These are phyloP conservation scores for Sorex fumeus DNA, from an alignment of 2,113 vertebrate genomes.

Conservation along the genomic window DNA sequence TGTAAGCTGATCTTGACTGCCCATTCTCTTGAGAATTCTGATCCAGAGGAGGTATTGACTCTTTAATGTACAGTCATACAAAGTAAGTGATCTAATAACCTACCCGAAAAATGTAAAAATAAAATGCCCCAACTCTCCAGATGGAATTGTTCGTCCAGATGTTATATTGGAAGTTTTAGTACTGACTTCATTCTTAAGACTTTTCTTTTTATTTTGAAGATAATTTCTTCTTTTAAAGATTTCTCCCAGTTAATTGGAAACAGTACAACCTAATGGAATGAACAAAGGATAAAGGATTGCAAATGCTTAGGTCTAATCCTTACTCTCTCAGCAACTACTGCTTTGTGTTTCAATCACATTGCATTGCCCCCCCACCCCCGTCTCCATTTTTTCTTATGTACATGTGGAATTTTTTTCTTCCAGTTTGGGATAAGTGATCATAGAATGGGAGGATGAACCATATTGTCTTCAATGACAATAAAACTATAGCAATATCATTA, in stretches of 20 bases:
- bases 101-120: slow-evolving; percentile 62
- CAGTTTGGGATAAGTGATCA: not conserved
- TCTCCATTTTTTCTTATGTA: slow-evolving; percentile 1
- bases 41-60: slow-evolving; percentile 20
- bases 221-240: slow-evolving; percentile 64
- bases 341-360: slow-evolving; percentile 54
- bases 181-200: slow-evolving; percentile 61
- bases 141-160: slow-evolving; percentile 70
- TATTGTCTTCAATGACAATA: not conserved
- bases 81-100: slow-evolving; percentile 56
- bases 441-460: not conserved
- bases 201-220: slow-evolving; percentile 77
- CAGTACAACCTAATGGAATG: slow-evolving; percentile 70
- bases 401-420: not conserved
- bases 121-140: slow-evolving; percentile 28
- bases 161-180: slow-evolving; percentile 58
- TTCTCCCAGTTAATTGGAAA: slow-evolving; percentile 75
- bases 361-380: not conserved
- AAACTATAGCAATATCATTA: not conserved
- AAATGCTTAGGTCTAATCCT: slow-evolving; percentile 62
- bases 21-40: slow-evolving; percentile 56
- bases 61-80: slow-evolving; percentile 51
- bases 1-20: slow-evolving; percentile 42
- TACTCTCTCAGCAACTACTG: slow-evolving; percentile 51
- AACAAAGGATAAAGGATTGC: slow-evolving; percentile 64